A percentile compares a stretch with the other conserved stretches of the same genome.
phyloP scores from a whole-genome alignment of 2,113 vertebrate species.

The Ginglymostoma cirratum region DNA sequence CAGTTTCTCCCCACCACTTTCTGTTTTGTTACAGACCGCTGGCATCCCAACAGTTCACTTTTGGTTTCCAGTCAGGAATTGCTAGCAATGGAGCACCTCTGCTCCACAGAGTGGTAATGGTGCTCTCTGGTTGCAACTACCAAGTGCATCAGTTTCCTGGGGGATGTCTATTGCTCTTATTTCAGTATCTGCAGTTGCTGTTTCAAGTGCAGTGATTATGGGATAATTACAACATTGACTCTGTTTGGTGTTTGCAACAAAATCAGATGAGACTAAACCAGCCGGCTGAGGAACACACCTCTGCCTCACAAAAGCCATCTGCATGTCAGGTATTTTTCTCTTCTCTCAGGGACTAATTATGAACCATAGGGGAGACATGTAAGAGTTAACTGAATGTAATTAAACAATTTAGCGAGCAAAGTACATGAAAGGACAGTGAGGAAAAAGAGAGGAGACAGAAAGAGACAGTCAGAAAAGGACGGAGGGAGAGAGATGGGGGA shows the following conservation, averaged over 20 bases:
- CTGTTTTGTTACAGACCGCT: no score
- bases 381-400: constrained; percentile 23
- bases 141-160: constrained; percentile 38
- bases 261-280: constrained; percentile 45
- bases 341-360: constrained; percentile 49
- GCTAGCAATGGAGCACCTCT: neutral
- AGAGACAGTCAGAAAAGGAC: neutral
- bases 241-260: constrained; percentile 50
- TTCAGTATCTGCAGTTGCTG: constrained; percentile 47
- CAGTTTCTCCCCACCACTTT: no score
- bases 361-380: constrained; percentile 42
- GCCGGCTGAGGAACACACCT: constrained; percentile 39
- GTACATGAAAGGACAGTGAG: neutral
- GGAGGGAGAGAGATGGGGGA: neutral
- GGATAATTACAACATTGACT: constrained; percentile 55
- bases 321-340: constrained; percentile 48
- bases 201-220: constrained; percentile 53
- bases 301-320: constrained; percentile 47
- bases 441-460: neutral
- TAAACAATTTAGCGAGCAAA: constrained; percentile 27
- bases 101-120: neutral
- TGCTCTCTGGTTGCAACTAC: neutral
- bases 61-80: neutral
- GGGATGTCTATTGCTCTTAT: constrained; percentile 44
- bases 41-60: no score